Conservation (phyloP, 2,113 vertebrate species). For the Vulpes vulpes region DNA sequence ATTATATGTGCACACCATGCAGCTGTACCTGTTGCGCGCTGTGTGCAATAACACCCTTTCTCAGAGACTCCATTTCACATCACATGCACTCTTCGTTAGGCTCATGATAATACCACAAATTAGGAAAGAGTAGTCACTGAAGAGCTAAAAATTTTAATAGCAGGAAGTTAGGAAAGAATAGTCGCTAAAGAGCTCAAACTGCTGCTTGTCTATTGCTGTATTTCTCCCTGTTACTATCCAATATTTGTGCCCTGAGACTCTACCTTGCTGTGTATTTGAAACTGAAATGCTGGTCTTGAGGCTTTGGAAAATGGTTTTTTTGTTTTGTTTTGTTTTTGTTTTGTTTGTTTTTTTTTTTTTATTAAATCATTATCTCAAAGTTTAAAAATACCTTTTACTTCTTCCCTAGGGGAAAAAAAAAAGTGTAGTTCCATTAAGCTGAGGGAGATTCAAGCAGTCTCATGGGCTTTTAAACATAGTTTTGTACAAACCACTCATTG, state of each 20-base stretch:
- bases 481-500: constrained; percentile 10
- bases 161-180: background rate
- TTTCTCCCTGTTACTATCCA: background rate
- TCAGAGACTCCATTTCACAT: background rate
- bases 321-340: background rate
- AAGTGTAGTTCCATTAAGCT: background rate
- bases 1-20: background rate
- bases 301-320: background rate
- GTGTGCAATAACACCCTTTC: background rate
- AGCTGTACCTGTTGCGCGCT: background rate
- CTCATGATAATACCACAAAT: too few species aligned
- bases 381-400: constrained; percentile 39
- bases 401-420: constrained; percentile 7
- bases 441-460: background rate
- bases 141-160: too few species aligned
- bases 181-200: background rate
- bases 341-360: background rate
- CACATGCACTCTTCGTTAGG: background rate
- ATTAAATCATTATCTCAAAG: constrained; percentile 11
- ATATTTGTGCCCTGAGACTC: background rate
- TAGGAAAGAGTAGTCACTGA: too few species aligned
- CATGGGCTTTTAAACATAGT: constrained; percentile 1
- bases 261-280: background rate
- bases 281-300: background rate
- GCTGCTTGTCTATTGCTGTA: background rate